A percentile compares a stretch with the other conserved stretches of the same genome.
Conservation (phyloP, 2,888 invertebrate species). For the Lepidocyrtinus sp. region DNA sequence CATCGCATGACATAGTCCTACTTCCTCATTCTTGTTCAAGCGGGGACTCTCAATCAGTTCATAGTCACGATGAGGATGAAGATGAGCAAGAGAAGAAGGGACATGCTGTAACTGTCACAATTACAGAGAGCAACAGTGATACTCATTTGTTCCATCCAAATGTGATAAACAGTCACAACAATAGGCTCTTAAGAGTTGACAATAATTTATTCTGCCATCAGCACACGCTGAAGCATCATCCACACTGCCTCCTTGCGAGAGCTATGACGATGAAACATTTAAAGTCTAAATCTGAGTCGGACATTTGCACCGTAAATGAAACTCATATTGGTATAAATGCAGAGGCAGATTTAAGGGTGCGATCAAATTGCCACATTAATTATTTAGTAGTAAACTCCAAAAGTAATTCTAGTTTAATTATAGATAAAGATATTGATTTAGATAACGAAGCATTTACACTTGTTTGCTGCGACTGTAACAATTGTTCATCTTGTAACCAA, state of each 20-base stretch:
- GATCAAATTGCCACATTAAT: conserved; percentile 52
- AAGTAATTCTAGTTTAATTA: conserved; percentile 21
- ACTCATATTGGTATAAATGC: conserved; percentile 18
- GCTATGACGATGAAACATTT: neutral
- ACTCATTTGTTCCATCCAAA: conserved; percentile 24
- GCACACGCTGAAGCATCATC: neutral
- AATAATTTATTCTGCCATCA: conserved; percentile 1
- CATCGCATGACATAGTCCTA: conserved; percentile 6
- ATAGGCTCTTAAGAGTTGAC: conserved; percentile 23
- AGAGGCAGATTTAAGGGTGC: conserved; percentile 23
- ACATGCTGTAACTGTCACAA: conserved; percentile 45
- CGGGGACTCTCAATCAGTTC: neutral
- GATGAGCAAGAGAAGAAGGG: neutral
- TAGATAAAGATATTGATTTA: neutral
- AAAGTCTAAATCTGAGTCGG: conserved; percentile 59
- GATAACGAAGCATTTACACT: conserved; percentile 27
- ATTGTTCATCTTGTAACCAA: conserved; percentile 9
- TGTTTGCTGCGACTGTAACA: conserved; percentile 2
- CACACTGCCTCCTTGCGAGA: neutral
- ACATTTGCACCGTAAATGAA: conserved; percentile 33
- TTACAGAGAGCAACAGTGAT: conserved; percentile 48
- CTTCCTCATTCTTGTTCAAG: conserved; percentile 50
- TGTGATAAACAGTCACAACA: neutral
- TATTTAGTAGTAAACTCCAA: conserved; percentile 27
- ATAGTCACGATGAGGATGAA: conserved; percentile 17